Base-by-base conservation (phyloP, 2,113 vertebrate species). In the cattle (Bos taurus) region DNA sequence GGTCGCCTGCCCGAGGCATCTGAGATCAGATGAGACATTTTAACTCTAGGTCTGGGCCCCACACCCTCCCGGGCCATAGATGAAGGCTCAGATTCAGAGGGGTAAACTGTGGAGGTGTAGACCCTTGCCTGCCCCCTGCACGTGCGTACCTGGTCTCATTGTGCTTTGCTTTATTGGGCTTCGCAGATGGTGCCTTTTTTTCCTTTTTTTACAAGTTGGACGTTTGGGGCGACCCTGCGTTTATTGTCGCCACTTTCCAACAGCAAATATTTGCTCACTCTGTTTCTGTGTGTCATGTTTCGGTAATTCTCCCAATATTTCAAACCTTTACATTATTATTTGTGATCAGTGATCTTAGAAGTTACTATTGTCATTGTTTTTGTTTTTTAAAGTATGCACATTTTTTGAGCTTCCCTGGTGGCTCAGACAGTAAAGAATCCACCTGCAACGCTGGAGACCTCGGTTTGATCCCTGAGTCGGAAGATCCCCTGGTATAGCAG, bases 31-130 rank as follows among this genome's bases (percentile, higher is more conserved):
- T 0, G 40, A 80, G 36, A 13, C 80, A 8, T 21, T 57, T 36
- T 19, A 50, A 50, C 15, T 4, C 2, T 8, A 6, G 19, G 26
- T 13, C 57, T 13, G 23, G 56, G 12, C 28, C 30, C 52, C 19
- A 0, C 36, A 1, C 1, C 23, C 2, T 33, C 19, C 11, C 10
- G 0, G 4, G 43, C 19, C 17, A 54, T 7, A 36, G 48, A 12
- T 52, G 36, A 25, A 26, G 54, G n/a, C 64, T 11, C 6, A 17
- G 60, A 82, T n/a, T 83, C 62, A 67, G 43, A 3, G 52, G 46
- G 28, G 16, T 30, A 52, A 48, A 7, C 62, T 36, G 3, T 30
- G 10, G 19, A 5, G 62, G 33, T 14, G 17, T 56, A 52, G 62
- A 28, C 62, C 8, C 9, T 26, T 26, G 4, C 48, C 30, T 14